A percentile compares a stretch with the other conserved stretches of the same genome.
These are phyloP conservation scores for Agapostemon virescens DNA, from an alignment of 2,888 invertebrate genomes.

Conservation along the genomic window DNA sequence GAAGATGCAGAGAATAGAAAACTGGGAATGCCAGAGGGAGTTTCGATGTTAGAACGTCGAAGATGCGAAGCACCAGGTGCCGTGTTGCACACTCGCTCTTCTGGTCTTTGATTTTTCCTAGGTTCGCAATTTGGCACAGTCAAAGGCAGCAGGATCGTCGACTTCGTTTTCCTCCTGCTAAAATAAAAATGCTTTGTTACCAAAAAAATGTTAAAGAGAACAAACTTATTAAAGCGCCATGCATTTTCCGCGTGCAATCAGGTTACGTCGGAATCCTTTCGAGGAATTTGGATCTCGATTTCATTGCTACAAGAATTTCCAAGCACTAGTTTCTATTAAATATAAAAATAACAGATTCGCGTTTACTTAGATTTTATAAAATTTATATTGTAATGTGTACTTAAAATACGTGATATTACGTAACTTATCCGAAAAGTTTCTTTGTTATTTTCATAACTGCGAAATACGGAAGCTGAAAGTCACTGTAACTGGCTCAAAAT, in stretches of 20 bases:
- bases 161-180: slow-evolving; percentile 18
- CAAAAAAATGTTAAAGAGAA: not conserved
- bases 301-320: too few relatives aligned
- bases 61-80: slow-evolving; percentile 72
- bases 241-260: not conserved
- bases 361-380: too few relatives aligned
- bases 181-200: slow-evolving; percentile 1
- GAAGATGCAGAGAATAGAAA: slow-evolving; percentile 29
- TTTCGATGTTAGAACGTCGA: slow-evolving; percentile 59
- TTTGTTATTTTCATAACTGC: too few relatives aligned
- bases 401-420: too few relatives aligned
- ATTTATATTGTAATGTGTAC: too few relatives aligned
- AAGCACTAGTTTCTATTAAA: too few relatives aligned
- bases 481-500: too few relatives aligned
- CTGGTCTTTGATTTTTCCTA: slow-evolving; percentile 60
- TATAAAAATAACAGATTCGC: too few relatives aligned
- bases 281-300: not conserved
- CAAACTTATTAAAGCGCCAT: slow-evolving; percentile 37
- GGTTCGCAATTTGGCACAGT: slow-evolving; percentile 7
- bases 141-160: slow-evolving; percentile 29
- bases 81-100: slow-evolving; percentile 35
- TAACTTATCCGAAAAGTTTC: too few relatives aligned
- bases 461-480: too few relatives aligned
- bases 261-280: not conserved
- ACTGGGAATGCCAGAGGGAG: slow-evolving; percentile 47